Evolutionary conservation across 2,888 invertebrate genomes (phyloP), one percentile per base, ranked within the genome.

Genomic region (Ophion ellenae): DNA sequence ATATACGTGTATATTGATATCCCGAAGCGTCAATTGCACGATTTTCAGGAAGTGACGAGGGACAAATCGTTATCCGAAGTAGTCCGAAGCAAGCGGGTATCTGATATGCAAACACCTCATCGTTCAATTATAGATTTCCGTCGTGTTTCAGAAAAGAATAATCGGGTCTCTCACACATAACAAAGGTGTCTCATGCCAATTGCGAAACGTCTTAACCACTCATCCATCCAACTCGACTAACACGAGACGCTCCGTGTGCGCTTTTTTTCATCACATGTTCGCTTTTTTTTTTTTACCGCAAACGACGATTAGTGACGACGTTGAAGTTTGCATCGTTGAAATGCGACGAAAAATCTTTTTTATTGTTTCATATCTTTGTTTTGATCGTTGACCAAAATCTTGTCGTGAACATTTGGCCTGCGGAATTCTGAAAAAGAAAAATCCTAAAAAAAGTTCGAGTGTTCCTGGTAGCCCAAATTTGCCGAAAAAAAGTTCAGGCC

Each of bases 211-310:
- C 90, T 92, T 78, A 93, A 94, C 93, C 94, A 94, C 94, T 94
- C 94, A 94, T 94, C 94, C 94, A 94, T 93, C 93, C 93, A 92
- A 92, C 91, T 84, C 90, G 92, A 93, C 92, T 92, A 93, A 93
- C 91, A 91, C 90, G 88, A 82, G 69, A 84, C 63, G 88, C 85
- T 75, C 86, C 59, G 74, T 88, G 73, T 80, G 87, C 87, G 17
- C 53, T 53, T 53, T 53, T 53, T 53, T 87, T 83, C 32, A 61
- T 70, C 45, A 70, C 67, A 75, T 75, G 59, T 57, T 75, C 20
- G 66, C 66, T 69, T 75, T 88, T 85, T 87, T 87, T 80, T 67
- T 69, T 64, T 71, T 66, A 67, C 63, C 66, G 61, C 20, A 61
- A 10, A 57, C 64, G 70, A 66, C 61, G 69, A 83, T 83, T 57